Percentiles rank a stretch among this genome's conserved stretches.
Conservation (phyloP, 2,888 invertebrate genomes). For the Chydorus sphaericus region DNA sequence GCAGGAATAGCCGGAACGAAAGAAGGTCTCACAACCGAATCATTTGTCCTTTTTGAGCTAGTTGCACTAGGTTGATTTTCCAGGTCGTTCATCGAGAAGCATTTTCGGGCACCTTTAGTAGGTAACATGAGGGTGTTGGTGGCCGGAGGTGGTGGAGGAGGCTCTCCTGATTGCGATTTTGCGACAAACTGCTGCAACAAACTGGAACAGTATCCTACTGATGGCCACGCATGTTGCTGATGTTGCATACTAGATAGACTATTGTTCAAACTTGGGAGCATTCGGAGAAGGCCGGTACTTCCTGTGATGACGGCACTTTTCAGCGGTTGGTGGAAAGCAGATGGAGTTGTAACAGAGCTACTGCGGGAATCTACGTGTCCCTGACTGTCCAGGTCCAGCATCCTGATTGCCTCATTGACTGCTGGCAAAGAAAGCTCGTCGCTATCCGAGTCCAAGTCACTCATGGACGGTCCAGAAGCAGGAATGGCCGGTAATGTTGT, state of each 20-base stretch:
- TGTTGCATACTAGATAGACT: background rate
- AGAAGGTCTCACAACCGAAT: background rate
- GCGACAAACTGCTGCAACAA: constrained; percentile 65
- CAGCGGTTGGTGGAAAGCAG: background rate
- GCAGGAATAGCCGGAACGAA: background rate
- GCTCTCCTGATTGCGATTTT: constrained; percentile 29
- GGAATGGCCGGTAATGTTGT: background rate
- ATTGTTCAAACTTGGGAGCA: background rate
- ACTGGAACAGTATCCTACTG: constrained; percentile 45
- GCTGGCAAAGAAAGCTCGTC: constrained; percentile 60
- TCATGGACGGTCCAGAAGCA: background rate
- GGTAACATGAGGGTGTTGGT: background rate
- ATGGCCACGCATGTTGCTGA: background rate
- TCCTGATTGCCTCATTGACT: constrained; percentile 57
- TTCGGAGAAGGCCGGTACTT: background rate
- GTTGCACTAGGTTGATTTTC: background rate
- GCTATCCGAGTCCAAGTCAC: constrained; percentile 12
- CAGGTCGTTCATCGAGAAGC: constrained; percentile 6
- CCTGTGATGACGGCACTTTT: background rate
- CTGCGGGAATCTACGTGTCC: background rate
- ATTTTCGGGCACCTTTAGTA: constrained; percentile 12
- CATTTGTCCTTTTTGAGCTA: background rate
- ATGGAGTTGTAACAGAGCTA: background rate
- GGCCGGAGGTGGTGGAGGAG: background rate
- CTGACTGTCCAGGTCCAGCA: constrained; percentile 38